These are phyloP conservation scores for Danio albolineatus DNA, from an alignment of 2,797 vertebrate genomes.

Conservation along the genomic window DNA sequence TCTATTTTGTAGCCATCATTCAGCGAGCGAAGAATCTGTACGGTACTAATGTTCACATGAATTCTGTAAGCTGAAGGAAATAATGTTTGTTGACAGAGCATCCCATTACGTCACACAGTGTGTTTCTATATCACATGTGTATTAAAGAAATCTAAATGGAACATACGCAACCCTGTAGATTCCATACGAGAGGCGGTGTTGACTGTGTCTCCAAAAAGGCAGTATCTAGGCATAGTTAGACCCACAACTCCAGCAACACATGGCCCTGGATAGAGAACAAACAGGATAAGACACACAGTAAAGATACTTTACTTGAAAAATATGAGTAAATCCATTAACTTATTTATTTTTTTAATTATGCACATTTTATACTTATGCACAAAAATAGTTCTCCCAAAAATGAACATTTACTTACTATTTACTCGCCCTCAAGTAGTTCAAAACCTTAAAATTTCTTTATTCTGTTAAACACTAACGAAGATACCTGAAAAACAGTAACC, in stretches of 20 bases:
- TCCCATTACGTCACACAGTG: background rate
- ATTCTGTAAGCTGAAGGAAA: constrained; percentile 83
- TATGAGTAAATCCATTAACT: too few relatives aligned
- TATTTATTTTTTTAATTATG: too few relatives aligned
- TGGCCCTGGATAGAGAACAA: constrained; percentile 71
- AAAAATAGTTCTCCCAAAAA: too few relatives aligned
- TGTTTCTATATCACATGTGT: background rate
- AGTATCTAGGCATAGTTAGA: constrained; percentile 88
- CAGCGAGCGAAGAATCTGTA: constrained; percentile 81
- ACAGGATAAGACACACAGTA: background rate
- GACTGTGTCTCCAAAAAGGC: constrained; percentile 88
- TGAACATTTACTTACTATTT: too few relatives aligned
- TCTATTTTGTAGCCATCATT: constrained; percentile 84
- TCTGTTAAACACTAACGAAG: too few relatives aligned
- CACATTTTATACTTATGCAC: too few relatives aligned
- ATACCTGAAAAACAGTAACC: too few relatives aligned
- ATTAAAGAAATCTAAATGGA: background rate
- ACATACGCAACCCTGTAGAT: constrained; percentile 87
- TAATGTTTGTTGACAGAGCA: background rate
- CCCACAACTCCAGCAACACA: constrained; percentile 87
- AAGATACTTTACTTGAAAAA: too few relatives aligned
- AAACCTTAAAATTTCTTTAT: too few relatives aligned
- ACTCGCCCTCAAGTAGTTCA: too few relatives aligned
- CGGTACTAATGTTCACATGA: constrained; percentile 82
- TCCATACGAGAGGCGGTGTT: constrained; percentile 90